Base-by-base conservation (phyloP, 2,113 vertebrate genomes). In the Chiloscyllium plagiosum region DNA sequence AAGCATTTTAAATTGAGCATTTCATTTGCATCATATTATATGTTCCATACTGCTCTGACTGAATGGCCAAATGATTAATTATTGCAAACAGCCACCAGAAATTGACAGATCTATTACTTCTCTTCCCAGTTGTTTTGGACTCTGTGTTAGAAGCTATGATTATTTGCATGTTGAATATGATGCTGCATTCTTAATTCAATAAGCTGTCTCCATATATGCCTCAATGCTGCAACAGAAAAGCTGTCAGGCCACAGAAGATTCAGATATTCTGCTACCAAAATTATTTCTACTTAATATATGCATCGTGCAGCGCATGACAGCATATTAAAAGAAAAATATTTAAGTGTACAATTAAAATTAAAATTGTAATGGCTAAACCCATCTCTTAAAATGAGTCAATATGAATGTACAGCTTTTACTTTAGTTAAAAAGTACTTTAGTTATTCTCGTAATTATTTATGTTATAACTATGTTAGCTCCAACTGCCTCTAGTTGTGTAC, bases 41-140 rank as follows among this genome's bases (percentile, higher is more conserved):
- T 65, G 19, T 56, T 5, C 61, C 66, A 65, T 61, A 8, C 61
- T 93, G 61, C 61, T 37, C 89, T 2, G 17, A 20, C 61, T 66
- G 33, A 19, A 68, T n/a, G 13, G 20, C 17, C 33, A n/a, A 92
- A 66, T 66, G n/a, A n/a, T 33, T 92, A 65, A 65, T 93, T 93
- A 61, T 33, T 66, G 61, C 89, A 37, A 93, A 37, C 8, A 37
- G 61, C 61, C 66, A 93, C 19, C 65, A 37, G 89, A 93, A 93
- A 22, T 93, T 93, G 89, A 93, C 61, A n/a, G 17, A n/a, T 33
- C 56, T 93, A 66, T 93, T 93, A 61, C 89, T 37, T n/a, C n/a
- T 66, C 33, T 66, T 56, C 56, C 89, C 89, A 93, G 89, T 10
- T 93, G 33, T 61, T 83, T 83, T 42, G 37, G 20, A 42, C n/a